Evolutionary conservation across 2,888 invertebrate genomes (phyloP).

Genomic region (Bombylius major): DNA sequence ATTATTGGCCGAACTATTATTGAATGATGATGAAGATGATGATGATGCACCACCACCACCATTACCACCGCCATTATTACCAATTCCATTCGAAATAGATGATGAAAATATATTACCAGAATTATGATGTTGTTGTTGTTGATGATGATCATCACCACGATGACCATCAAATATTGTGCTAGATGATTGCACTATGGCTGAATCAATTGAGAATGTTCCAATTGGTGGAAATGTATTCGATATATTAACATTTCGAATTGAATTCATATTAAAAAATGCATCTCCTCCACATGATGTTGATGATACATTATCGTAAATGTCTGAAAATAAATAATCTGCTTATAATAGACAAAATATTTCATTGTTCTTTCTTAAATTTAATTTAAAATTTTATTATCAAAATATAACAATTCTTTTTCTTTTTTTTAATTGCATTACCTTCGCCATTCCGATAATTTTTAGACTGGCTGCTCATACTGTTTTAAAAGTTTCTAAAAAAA

Average conservation of each 20-base stretch:
- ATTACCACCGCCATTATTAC: not conserved
- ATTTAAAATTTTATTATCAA: too few species aligned
- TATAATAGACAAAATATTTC: not conserved
- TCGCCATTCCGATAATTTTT: constrained; percentile 35
- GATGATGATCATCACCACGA: constrained; percentile 30
- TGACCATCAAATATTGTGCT: constrained; percentile 26
- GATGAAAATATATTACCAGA: constrained; percentile 35
- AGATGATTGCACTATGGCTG: constrained; percentile 6
- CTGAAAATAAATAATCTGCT: constrained; percentile 19
- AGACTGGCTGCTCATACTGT: constrained; percentile 35
- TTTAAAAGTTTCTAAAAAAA: constrained; percentile 9
- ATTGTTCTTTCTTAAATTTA: not conserved
- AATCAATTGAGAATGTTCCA: constrained; percentile 36
- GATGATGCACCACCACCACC: constrained; percentile 13
- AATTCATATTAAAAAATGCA: constrained; percentile 34
- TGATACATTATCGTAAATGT: constrained; percentile 30
- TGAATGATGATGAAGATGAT: constrained; percentile 6
- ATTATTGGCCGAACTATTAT: constrained; percentile 35
- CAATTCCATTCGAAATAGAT: constrained; percentile 30
- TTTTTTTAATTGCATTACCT: constrained; percentile 20
- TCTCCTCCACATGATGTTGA: constrained; percentile 18
- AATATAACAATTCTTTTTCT: too few species aligned
- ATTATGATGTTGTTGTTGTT: constrained; percentile 10
- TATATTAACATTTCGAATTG: constrained; percentile 35
- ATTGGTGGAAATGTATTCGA: constrained; percentile 36